Evolutionary conservation across 2,797 vertebrate genomes (phyloP), one percentile per base, ranked within the genome.

Genomic region (Lepus townsendii): DNA sequence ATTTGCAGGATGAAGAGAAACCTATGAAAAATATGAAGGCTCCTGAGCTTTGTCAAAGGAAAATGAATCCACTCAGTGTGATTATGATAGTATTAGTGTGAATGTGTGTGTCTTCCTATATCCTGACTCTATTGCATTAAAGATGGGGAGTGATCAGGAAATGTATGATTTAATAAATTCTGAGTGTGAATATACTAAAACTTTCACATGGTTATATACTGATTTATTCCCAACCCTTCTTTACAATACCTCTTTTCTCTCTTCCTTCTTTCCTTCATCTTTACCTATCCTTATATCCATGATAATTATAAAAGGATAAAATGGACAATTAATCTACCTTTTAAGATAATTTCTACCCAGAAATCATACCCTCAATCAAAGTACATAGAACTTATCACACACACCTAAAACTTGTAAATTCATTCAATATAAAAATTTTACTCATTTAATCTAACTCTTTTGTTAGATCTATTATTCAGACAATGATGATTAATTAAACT

Each of bases 81-180:
- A n/a, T 52, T 32, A 75, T 38, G 30, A 38, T 26, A n/a, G 5
- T 42, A 0, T 42, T 50, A n/a, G 0, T 83, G 1, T 75, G 17
- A 73, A 60, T 35, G 7, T 77, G 3, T 88, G 32, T 77, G 20
- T 88, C 57, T 88, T 54, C 30, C 71, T 89, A 32, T 7, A 57
- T 2, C 32, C 26, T 91, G 26, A 77, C 8, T 62, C 24, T 4
- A 22, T 13, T 27, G 4, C 13, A 47, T 35, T 42, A 47, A 66
- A 71, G 1, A 27, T 83, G 38, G n/a, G 73, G 16, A 69, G 38
- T 80, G 35, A 83, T 35, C n/a, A 78, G 27, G 47, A 73, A 50
- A 84, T 30, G 19, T 57, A 92, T 72, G 84, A 54, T 17, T 76
- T 72, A 76, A 92, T n/a, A 79, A 76, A 87, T 79, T 79, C 22